Base-by-base conservation (phyloP, 2,113 vertebrate genomes). In the Atrichornis clamosus region DNA sequence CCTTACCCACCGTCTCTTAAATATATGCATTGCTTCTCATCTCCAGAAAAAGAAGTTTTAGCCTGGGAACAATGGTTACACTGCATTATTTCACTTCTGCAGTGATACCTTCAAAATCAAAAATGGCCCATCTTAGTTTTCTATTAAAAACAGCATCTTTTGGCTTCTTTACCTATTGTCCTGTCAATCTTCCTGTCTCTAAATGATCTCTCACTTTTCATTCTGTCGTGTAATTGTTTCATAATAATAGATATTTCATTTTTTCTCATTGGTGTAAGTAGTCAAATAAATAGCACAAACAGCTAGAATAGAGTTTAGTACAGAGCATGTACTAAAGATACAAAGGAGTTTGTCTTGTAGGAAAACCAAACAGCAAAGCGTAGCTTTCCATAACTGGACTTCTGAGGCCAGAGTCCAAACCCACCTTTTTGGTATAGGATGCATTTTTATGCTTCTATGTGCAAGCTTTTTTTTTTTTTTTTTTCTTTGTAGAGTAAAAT, bases 1-100 rank as follows among this genome's bases (percentile, higher is more conserved):
- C 53, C 69, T 81, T 75, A 78, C 49, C 56, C 33, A 53, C 55
- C 82, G 16, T 62, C 42, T 92, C 59, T 82, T 95, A 76, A 95
- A 91, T 73, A 69, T 63, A 80, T 77, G 35, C 88, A 91, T 91
- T 94, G 41, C 33, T 89, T 91, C 86, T 96, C 49, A 69, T 85
- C 37, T 89, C 44, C 83, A 53, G n/a, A 90, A 76, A 78, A 90
- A 86, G 69, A 69, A 63, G 17, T 63, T 95, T 91, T 93, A 91
- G 69, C 67, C 46, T 79, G 50, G 37, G 41, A 82, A 92, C 6
- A 2, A 93, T 81, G 60, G 95, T 96, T 95, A 73, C 59, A 80
- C 55, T 63, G 67, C 58, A 65, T 93, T 95, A 93, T 90, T 97
- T 92, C 87, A 21, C 70, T 85, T 87, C 76, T 95, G 49, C 60